Evolutionary conservation across 2,113 vertebrate species (phyloP).

Genomic region (cat (Felis catus)): F.catus_Fca126_mat1.0 CM031414.1:101570001-101570500

Average conservation of each 20-base stretch:
- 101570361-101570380: fast-evolving
- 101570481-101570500: neutral
- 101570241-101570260: neutral
- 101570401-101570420: neutral
- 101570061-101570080: neutral
- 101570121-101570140: neutral
- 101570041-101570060: neutral
- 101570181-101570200: neutral
- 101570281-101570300: neutral
- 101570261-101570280: neutral
- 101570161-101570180: neutral
- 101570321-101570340: neutral
- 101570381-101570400: neutral
- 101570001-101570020: neutral
- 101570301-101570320: neutral
- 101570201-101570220: neutral
- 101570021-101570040: neutral
- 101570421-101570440: neutral
- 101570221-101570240: neutral
- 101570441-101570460: neutral
- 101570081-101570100: neutral
- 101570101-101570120: neutral
- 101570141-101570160: neutral
- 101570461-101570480: neutral
- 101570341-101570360: neutral